Base-by-base conservation (phyloP, 2,113 vertebrate species). In the Labrus mixtus region DNA sequence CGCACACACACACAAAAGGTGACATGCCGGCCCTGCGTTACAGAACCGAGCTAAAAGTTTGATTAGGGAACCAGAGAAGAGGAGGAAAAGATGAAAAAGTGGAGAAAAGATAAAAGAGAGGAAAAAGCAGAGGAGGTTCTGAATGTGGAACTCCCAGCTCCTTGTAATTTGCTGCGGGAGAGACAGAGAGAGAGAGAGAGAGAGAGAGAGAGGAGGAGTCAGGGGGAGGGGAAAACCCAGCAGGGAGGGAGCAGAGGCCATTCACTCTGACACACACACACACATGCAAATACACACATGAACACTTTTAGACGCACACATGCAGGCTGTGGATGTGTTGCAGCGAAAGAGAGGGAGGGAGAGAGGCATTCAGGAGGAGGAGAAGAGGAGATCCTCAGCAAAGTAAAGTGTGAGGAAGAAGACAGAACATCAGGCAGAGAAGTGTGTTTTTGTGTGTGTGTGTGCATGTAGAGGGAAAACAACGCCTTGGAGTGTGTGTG, bases 181-280 rank as follows among this genome's bases (percentile, higher is more conserved):
- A 83, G 85, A 59, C 68, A 84, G 85, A 57, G 65, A 53, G 73
- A 75, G 92, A 83, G 85, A 59, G 70, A 84, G n/a, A n/a, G n/a
- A 83, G 85, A 59, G 70, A 84, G 85, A 57, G 65, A 53, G 73
- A 75, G 92, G 93, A 90, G 92, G 92, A 93, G 92, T 83, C 81
- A 88, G 86, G 82, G 88, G 87, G 89, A 91, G 91, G 90, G 91
- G 90, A 90, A 88, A 77, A 81, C 90, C 82, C 86, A 84, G 89
- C 79, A 71, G 91, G 89, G 89, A 93, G 90, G 88, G 85, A 83
- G 72, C 84, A 91, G 82, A 93, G 91, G 90, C 91, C 91, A 92
- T 88, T 93, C 90, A 91, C 76, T 86, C 82, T 73, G 76, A 88
- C 77, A 88, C 84, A 89, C 83, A 86, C 76, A 84, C 53, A 17